phyloP scores from a whole-genome alignment of 2,888 invertebrate genomes.

The Ormyrus labotus region DNA sequence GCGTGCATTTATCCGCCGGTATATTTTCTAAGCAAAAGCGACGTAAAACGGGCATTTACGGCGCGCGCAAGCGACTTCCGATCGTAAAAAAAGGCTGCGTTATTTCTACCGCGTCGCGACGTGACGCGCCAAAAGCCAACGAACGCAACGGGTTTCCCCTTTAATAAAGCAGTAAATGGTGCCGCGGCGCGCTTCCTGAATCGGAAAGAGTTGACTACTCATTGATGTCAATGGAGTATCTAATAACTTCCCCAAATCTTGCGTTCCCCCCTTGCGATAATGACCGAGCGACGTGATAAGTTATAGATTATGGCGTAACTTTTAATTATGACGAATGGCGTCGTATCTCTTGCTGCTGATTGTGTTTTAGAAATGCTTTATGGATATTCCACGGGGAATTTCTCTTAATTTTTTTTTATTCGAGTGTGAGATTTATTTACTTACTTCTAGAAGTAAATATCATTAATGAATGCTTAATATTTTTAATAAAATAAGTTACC shows the following conservation, averaged over 20 bases:
- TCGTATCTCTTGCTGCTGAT: neutral
- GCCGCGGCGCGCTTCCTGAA: neutral
- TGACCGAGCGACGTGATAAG: neutral
- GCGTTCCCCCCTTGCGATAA: neutral
- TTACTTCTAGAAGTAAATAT: too few relatives aligned
- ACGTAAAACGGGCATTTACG: conserved; percentile 4
- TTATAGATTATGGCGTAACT: conserved; percentile 9
- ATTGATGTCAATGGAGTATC: neutral
- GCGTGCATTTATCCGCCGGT: too few relatives aligned
- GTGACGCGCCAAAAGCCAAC: neutral
- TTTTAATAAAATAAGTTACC: too few relatives aligned
- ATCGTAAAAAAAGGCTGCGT: conserved; percentile 4
- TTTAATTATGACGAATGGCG: neutral
- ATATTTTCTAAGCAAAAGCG: conserved; percentile 9
- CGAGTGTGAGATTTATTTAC: too few relatives aligned
- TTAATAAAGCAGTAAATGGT: conserved; percentile 28
- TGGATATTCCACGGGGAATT: too few relatives aligned
- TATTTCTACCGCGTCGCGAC: neutral
- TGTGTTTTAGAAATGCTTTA: neutral
- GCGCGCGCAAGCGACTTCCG: too few relatives aligned
- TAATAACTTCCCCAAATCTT: conserved; percentile 20
- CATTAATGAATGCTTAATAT: too few relatives aligned
- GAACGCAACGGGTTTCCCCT: conserved; percentile 22
- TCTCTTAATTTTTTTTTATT: too few relatives aligned
- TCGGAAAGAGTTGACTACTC: conserved; percentile 4